These are phyloP conservation scores for Chelon auratus DNA, from an alignment of 2,797 vertebrate species.

Conservation along the genomic window DNA sequence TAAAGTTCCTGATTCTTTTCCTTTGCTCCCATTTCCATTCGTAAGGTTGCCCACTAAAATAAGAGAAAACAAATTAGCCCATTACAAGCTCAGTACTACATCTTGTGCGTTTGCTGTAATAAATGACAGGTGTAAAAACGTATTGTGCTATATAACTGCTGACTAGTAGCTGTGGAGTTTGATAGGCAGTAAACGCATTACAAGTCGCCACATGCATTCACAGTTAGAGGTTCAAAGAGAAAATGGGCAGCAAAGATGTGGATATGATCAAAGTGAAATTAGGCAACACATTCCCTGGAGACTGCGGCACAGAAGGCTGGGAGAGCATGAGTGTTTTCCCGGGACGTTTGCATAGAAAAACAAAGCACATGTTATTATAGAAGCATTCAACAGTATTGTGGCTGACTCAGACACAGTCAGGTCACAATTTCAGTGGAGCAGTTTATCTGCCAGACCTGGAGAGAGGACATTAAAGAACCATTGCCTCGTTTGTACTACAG, in stretches of 20 bases:
- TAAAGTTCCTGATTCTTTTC: conserved; percentile 92
- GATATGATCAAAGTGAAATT: conserved; percentile 39
- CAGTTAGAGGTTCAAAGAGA: conserved; percentile 11
- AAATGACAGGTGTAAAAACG: neutral
- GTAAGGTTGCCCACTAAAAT: conserved; percentile 90
- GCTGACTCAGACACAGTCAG: conserved; percentile 12
- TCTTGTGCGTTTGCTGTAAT: neutral
- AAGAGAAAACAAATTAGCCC: conserved; percentile 10
- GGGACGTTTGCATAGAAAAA: conserved; percentile 23
- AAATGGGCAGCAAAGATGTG: conserved; percentile 7
- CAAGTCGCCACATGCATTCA: conserved; percentile 1
- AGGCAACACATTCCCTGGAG: conserved; percentile 17
- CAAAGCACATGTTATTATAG: neutral
- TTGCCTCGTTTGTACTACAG: neutral
- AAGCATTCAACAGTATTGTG: conserved; percentile 2
- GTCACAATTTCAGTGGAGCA: conserved; percentile 17
- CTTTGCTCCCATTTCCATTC: conserved; percentile 91
- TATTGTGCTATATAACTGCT: neutral
- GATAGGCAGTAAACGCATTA: neutral
- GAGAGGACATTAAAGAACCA: conserved; percentile 9
- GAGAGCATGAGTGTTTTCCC: conserved; percentile 15
- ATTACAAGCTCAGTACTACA: neutral
- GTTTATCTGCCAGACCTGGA: neutral
- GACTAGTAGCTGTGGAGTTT: neutral
- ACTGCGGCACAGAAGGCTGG: conserved; percentile 8